Conservation (phyloP, 2,113 vertebrate species). For the Zosterops hypoxanthus region DNA sequence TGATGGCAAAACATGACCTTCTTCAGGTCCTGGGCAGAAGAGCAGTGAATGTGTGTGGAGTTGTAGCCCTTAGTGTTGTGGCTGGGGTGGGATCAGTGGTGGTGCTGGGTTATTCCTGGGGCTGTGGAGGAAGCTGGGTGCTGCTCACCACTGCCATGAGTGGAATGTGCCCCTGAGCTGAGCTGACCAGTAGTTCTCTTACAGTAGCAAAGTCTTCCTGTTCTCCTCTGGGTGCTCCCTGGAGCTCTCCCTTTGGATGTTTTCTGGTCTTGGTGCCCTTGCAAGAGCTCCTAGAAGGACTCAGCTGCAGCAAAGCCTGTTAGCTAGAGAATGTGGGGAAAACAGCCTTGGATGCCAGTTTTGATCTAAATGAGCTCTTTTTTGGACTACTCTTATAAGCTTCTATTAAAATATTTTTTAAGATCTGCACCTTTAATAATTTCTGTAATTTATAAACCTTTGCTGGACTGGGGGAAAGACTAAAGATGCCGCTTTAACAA, state of each 20-base stretch:
- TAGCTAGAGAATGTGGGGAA: background rate
- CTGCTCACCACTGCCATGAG: background rate
- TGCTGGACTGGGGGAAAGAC: fast-evolving
- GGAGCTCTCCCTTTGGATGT: background rate
- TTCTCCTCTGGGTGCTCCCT: background rate
- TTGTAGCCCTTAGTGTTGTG: fast-evolving
- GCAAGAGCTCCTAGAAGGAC: background rate
- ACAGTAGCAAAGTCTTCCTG: background rate
- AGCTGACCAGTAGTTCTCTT: background rate
- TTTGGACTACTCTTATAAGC: background rate
- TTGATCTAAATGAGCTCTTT: background rate
- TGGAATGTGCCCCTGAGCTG: background rate
- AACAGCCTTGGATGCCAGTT: background rate
- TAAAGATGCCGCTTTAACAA: background rate
- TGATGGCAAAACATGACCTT: background rate
- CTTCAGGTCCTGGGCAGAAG: background rate
- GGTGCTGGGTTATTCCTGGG: background rate
- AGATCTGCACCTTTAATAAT: background rate
- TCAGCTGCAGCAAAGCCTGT: background rate
- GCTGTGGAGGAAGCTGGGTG: background rate
- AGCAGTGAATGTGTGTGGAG: background rate
- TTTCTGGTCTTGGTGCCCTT: background rate
- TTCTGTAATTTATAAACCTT: background rate
- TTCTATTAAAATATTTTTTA: background rate
- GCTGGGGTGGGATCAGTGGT: fast-evolving